phyloP scores from a whole-genome alignment of 2,113 vertebrate species.

The Actenoides lindsayi region DNA sequence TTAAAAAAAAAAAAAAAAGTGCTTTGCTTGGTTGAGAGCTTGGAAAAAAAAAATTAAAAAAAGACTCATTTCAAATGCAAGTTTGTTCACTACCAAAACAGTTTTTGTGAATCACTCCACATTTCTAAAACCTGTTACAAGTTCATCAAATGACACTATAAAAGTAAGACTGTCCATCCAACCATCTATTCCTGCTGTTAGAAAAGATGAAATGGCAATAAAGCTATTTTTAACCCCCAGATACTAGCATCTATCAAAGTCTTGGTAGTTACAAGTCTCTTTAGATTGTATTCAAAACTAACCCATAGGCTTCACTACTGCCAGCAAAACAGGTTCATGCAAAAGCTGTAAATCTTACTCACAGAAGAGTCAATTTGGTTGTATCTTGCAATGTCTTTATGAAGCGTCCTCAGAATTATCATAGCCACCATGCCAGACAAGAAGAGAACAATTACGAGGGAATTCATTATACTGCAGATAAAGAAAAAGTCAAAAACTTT shows the following conservation, averaged over 20 bases:
- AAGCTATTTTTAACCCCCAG: neutral
- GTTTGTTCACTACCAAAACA: neutral
- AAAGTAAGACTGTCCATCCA: neutral
- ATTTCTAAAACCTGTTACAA: neutral
- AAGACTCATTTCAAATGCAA: neutral
- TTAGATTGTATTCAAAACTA: neutral
- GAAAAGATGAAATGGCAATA: neutral
- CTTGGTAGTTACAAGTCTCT: neutral
- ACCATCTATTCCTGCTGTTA: neutral
- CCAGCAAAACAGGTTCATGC: neutral
- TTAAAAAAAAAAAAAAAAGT: neutral
- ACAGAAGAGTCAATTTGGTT: conserved; percentile 85
- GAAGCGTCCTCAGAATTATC: conserved; percentile 88
- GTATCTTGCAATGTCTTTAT: conserved; percentile 91
- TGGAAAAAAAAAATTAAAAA: neutral
- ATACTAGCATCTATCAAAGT: neutral
- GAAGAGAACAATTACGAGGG: conserved; percentile 89
- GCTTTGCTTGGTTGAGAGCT: neutral
- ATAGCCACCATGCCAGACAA: conserved; percentile 91
- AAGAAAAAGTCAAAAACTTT: conserved; percentile 8
- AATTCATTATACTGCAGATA: conserved; percentile 88
- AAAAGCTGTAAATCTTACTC: conserved; percentile 54
- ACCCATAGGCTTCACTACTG: fast-evolving
- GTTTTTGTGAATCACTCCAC: neutral
- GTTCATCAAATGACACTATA: neutral